These are phyloP conservation scores for Tonatia bakeri DNA, from an alignment of 2,113 vertebrate genomes.

Conservation along the genomic window DNA sequence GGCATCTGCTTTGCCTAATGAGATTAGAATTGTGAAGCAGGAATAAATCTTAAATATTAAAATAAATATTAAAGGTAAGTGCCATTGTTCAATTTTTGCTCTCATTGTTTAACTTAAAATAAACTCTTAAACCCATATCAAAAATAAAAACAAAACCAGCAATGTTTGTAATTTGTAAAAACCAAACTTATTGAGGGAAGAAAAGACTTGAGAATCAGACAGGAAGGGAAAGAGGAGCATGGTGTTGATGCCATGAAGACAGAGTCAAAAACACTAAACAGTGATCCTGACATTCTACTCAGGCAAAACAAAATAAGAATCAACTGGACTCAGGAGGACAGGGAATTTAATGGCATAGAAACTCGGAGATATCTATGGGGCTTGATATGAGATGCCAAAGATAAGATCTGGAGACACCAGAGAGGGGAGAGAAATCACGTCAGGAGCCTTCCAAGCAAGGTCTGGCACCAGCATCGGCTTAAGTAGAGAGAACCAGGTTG, in stretches of 20 bases:
- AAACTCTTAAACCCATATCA: background rate
- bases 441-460: background rate
- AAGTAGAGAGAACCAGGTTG: background rate
- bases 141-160: background rate
- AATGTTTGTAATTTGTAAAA: background rate
- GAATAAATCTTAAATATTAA: background rate
- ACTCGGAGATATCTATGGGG: background rate
- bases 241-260: background rate
- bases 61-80: background rate
- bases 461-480: background rate
- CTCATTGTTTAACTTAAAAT: background rate
- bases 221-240: background rate
- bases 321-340: background rate
- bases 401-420: background rate
- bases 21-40: background rate
- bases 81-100: background rate
- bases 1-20: background rate
- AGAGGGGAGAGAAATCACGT: background rate
- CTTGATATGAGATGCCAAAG: background rate
- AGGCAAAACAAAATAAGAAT: background rate
- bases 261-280: background rate
- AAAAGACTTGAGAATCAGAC: background rate
- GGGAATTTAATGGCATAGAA: background rate
- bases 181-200: background rate
- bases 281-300: background rate